A percentile compares a stretch with the other conserved stretches of the same genome.
phyloP scores from a whole-genome alignment of 2,888 invertebrate species.

The Ochropleura leucogaster region DNA sequence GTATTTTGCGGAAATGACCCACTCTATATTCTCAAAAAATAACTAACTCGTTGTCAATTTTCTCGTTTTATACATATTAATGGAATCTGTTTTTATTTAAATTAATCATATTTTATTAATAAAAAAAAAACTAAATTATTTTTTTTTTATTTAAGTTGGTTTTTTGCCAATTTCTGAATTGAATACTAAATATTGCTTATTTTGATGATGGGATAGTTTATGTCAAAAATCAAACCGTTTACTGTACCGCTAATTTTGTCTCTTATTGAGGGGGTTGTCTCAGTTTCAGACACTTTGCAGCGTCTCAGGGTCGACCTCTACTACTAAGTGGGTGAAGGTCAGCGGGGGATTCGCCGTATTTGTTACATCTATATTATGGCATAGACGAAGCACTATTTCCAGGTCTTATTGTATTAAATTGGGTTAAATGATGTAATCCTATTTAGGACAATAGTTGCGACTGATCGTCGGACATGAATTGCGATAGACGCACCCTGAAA shows the following conservation, averaged over 20 bases:
- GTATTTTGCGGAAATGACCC: constrained; percentile 32
- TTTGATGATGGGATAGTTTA: background rate
- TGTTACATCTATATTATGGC: constrained; percentile 50
- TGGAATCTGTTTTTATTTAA: background rate
- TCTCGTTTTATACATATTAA: background rate
- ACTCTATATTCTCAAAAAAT: constrained; percentile 16
- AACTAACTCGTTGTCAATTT: constrained; percentile 4
- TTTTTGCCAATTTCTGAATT: background rate
- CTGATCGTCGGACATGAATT: constrained; percentile 29
- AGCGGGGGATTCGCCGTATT: constrained; percentile 64
- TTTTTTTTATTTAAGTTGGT: background rate
- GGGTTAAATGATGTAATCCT: constrained; percentile 74
- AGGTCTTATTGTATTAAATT: constrained; percentile 71
- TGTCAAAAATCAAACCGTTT: background rate
- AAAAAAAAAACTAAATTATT: background rate
- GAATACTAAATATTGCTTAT: background rate
- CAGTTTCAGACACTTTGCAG: constrained; percentile 54
- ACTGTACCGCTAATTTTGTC: background rate
- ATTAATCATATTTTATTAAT: background rate
- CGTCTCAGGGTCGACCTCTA: constrained; percentile 65
- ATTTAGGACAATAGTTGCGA: constrained; percentile 59
- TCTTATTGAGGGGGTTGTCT: background rate
- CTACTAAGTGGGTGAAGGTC: constrained; percentile 75
- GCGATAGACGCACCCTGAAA: constrained; percentile 33
- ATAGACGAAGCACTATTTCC: constrained; percentile 66